Evolutionary conservation across 2,113 vertebrate species (phyloP).

Genomic region (Sebastes schlegelii): DNA sequence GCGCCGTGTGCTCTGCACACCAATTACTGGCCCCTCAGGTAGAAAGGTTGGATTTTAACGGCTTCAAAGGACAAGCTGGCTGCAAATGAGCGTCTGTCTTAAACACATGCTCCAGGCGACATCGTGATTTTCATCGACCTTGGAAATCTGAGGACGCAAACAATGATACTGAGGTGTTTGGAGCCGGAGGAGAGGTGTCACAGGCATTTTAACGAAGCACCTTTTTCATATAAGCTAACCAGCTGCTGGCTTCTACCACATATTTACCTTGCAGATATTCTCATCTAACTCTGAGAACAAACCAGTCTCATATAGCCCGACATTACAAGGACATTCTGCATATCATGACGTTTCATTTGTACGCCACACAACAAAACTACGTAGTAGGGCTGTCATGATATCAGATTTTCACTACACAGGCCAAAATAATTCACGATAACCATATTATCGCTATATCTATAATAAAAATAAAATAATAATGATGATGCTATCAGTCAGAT

Average conservation of each 20-base stretch:
- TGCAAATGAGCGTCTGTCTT: constrained; percentile 43
- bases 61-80: constrained; percentile 52
- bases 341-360: too few relatives aligned
- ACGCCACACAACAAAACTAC: too few relatives aligned
- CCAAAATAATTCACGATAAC: too few relatives aligned
- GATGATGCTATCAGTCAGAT: too few relatives aligned
- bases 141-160: constrained; percentile 31
- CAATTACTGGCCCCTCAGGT: constrained; percentile 57
- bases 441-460: too few relatives aligned
- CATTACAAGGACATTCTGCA: too few relatives aligned
- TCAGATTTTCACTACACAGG: too few relatives aligned
- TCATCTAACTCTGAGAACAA: not conserved
- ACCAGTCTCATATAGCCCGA: too few relatives aligned
- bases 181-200: not conserved
- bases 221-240: not conserved
- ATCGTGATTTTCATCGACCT: constrained; percentile 54
- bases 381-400: too few relatives aligned
- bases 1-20: constrained; percentile 56
- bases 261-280: not conserved
- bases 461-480: too few relatives aligned
- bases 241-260: not conserved
- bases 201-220: not conserved
- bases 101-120: constrained; percentile 21
- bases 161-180: not conserved
- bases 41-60: constrained; percentile 50